Evolutionary conservation across 2,797 vertebrate genomes (phyloP), one percentile per base, ranked within the genome.

Genomic region (Hemibagrus guttatus): DNA sequence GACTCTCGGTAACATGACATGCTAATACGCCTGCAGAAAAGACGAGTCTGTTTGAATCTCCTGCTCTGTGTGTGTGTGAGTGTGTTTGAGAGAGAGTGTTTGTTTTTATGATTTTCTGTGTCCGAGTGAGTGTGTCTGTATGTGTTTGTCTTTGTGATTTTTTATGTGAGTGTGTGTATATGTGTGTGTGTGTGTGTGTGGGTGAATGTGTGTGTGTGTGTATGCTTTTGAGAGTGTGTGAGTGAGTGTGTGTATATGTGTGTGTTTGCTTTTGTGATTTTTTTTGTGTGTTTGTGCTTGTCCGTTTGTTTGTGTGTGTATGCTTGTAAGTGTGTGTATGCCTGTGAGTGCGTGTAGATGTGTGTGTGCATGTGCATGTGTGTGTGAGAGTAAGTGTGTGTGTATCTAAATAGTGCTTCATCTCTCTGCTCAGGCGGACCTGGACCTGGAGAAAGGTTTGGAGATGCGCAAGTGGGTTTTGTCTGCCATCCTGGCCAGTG

Each of bases 391-490:
- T 39, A 52, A 59, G 13, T 26, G 21, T 79, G 21, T 56, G 58
- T 68, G 28, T 86, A 9, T 49, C 7, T 49, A 39, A 86, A n/a
- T 66, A 35, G 12, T 2, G 35, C 26, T 84, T 90, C 90, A 21
- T 90, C 3, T 86, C 14, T 72, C 1, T 84, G 81, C 61, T 81
- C 93, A 99, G 98, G 96, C 94, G 76, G 98, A 99, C 86, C 95
- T 97, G 92, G 98, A 99, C 93, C 90, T 97, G 94, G 98, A 99
- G 90, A 99, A 99, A 85, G 98, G 98, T 83, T 90, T 99, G 94
- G 98, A 99, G 94, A 99, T 99, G 98, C 97, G 98, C 89, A 99
- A 99, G 92, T 98, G 97, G 97, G 98, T 99, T 90, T 93, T 99
- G 68, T 99, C 98, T 86, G 98, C 97, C 88, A 99, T 99, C 92